Evolutionary conservation across 2,113 vertebrate species (phyloP).

Genomic region (Eulemur macaco): DNA sequence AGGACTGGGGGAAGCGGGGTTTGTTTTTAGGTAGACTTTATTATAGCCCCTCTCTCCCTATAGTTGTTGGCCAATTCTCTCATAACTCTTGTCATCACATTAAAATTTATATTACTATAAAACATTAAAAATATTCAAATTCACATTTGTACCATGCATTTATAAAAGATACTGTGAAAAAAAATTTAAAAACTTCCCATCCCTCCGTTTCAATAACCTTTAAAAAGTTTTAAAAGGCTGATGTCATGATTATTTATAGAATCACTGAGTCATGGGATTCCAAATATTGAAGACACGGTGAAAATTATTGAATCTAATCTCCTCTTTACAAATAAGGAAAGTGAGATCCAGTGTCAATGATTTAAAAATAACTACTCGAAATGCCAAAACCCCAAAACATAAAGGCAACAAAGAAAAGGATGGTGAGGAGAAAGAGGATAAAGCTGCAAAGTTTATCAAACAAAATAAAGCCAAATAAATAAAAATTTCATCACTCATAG

Average conservation of each 20-base stretch:
- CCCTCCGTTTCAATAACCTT: constrained; percentile 15
- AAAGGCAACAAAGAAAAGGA: background rate
- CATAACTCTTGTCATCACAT: background rate
- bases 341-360: background rate
- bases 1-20: background rate
- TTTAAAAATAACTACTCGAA: background rate
- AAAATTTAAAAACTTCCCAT: background rate
- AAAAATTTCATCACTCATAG: background rate
- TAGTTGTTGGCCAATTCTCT: background rate
- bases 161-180: background rate
- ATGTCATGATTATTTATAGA: constrained; percentile 22
- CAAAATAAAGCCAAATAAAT: background rate
- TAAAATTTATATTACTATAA: background rate
- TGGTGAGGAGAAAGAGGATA: background rate
- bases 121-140: background rate
- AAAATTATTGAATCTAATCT: background rate
- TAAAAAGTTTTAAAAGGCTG: background rate
- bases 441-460: background rate
- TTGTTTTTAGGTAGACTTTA: background rate
- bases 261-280: background rate
- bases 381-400: background rate
- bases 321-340: background rate
- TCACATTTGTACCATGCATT: background rate
- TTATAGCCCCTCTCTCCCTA: background rate
- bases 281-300: background rate